Evolutionary conservation across 2,888 invertebrate genomes (phyloP), one percentile per base, ranked within the genome.

Genomic region (Hirtodrosophila histrioides): DNA sequence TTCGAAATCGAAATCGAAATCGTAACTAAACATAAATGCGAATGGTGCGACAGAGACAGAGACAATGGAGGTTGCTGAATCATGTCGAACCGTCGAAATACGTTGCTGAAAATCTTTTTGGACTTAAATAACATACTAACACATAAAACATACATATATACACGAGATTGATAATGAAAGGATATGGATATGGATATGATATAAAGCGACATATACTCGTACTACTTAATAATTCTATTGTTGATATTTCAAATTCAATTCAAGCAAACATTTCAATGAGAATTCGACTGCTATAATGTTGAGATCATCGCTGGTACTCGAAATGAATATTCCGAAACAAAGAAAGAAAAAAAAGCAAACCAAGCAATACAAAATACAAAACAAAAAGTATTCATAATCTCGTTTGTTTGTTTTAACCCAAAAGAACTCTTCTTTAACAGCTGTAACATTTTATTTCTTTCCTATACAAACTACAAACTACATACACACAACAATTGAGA

Each of bases 61-160:
- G 68, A 49, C 70, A 71, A 66, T 48, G 81, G 82, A 86, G 84
- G 78, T 80, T 82, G 81, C 82, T 80, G 81, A 86, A 79, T 72
- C 77, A 75, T 84, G 82, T 82, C 86, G 70, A 86, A 67, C 86
- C 82, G 86, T 82, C 82, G 69, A 82, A 80, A 73, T 75, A 87
- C 70, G 83, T 84, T 87, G 84, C 84, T 84, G 84, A 84, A 84
- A 75, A 74, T 70, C 72, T 77, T 82, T 84, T 73, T 57, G 85
- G 82, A 75, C 80, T 71, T 71, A 79, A 61, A 36, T 45, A 37
- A 48, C 48, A 69, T 69, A 72, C 58, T 67, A 56, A 66, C 65
- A 69, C 57, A 60, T 51, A 69, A 69, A 67, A 62, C 48, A 70
- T 40, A 49, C 23, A 46, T 36, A 54, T 46, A 54, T 50, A 67